Percentiles rank a stretch among this genome's conserved stretches.
phyloP scores from a whole-genome alignment of 2,888 invertebrate species.

The Phyllotreta striolata region DNA sequence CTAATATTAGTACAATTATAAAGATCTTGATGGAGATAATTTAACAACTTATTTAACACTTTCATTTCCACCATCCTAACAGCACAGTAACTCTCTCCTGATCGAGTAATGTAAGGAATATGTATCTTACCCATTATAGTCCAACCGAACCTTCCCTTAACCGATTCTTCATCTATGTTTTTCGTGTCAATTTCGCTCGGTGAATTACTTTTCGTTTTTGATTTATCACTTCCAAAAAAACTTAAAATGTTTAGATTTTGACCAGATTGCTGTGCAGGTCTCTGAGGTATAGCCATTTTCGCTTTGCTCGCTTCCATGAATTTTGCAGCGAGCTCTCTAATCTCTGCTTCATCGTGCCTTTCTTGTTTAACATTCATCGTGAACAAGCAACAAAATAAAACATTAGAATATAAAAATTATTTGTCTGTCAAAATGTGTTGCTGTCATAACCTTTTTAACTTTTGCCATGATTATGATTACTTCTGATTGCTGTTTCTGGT shows the following conservation, averaged over 20 bases:
- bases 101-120: constrained; percentile 88
- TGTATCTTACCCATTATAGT: constrained; percentile 83
- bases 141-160: constrained; percentile 90
- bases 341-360: constrained; percentile 86
- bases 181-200: constrained; percentile 56
- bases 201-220: constrained; percentile 53
- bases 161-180: constrained; percentile 74
- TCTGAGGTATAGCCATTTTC: constrained; percentile 63
- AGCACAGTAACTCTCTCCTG: constrained; percentile 87
- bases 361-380: constrained; percentile 70
- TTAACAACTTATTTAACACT: constrained; percentile 86
- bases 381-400: constrained; percentile 20
- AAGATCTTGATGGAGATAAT: constrained; percentile 87
- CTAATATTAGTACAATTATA: constrained; percentile 91
- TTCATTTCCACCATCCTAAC: constrained; percentile 94
- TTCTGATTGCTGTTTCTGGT: constrained; percentile 25
- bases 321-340: constrained; percentile 84
- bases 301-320: constrained; percentile 73
- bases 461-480: constrained; percentile 32
- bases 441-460: constrained; percentile 34
- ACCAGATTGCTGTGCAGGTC: constrained; percentile 55
- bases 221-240: constrained; percentile 65
- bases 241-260: constrained; percentile 69
- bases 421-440: constrained; percentile 34
- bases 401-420: constrained; percentile 37